Evolutionary conservation across 2,888 invertebrate genomes (phyloP), one percentile per base, ranked within the genome.

Genomic region (Eulithis testata): DNA sequence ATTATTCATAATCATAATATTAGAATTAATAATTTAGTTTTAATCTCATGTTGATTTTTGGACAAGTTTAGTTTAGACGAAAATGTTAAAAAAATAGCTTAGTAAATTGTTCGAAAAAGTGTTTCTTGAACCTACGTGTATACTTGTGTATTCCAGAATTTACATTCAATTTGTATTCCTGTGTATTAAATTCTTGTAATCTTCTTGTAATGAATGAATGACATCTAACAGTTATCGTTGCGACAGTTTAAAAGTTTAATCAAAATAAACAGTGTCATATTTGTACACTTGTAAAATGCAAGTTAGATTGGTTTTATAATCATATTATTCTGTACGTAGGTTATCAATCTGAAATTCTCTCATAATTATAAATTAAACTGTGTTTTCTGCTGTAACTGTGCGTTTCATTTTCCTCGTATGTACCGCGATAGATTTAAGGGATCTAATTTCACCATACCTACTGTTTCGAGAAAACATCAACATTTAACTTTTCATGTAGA

Each of bases 321-420:
- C 86, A 89, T 91, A 93, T 82, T 83, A 82, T 91, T 93, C 91
- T 90, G 91, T 93, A 93, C 79, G 93, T 93, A 93, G 93, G 91
- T 92, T 93, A 92, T 91, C 91, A 90, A 93, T 93, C 93, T 93
- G 93, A 93, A 91, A 91, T 93, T 93, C 92, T 93, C 93, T 93
- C 91, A 93, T 93, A 93, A 93, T 92, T 92, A 93, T 93, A 91
- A 93, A 93, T 93, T 94, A 93, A 93, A 94, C 93, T 92, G 93
- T 94, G 93, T 94, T 94, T 93, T 93, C 93, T 93, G 93, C 93
- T 93, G 93, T 92, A 89, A 67, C 50, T 69, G 61, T 65, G 69
- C 64, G 72, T 81, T 81, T 85, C 74, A 72, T 73, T 81, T 71
- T 67, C 44, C 31, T 63, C 21, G 8, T 31, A 31, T 31, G 31